Evolutionary conservation across 2,797 vertebrate species (phyloP).

Genomic region (Catamblyrhynchus diadema): DNA sequence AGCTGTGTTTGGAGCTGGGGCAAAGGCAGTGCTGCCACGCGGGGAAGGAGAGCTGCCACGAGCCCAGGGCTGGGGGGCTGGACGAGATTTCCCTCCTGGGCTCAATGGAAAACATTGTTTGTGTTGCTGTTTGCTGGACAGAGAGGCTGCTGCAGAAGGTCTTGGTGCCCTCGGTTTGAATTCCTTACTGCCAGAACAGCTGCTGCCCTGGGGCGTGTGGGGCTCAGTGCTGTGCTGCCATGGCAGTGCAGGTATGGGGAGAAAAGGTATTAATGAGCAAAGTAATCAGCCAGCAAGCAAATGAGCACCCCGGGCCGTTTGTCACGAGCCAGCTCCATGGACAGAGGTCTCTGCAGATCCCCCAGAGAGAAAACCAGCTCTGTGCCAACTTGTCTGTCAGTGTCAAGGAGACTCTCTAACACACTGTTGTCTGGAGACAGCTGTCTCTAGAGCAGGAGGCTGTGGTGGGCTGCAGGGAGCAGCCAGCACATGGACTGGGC

Average conservation of each 20-base stretch:
- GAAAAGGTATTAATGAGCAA: background rate
- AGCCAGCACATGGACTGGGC: background rate
- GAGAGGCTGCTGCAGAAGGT: background rate
- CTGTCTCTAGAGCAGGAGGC: background rate
- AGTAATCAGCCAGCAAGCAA: background rate
- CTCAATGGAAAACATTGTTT: rapidly evolving
- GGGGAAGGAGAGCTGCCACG: background rate
- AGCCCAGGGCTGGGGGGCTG: background rate
- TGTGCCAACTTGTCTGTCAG: background rate
- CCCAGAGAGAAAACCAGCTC: background rate
- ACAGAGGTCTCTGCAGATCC: background rate
- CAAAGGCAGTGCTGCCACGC: rapidly evolving
- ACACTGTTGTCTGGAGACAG: background rate
- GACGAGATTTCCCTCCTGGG: background rate
- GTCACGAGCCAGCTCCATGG: background rate
- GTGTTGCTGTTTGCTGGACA: background rate
- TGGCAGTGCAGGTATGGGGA: rapidly evolving
- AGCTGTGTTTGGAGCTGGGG: rapidly evolving
- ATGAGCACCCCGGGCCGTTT: background rate
- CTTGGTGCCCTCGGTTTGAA: background rate
- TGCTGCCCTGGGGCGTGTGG: background rate
- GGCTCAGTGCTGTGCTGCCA: background rate
- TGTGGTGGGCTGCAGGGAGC: background rate
- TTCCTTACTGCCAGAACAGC: background rate
- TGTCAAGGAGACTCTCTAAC: background rate